Evolutionary conservation across 1,140 invertebrate genomes (phyloP), one percentile per base, ranked within the genome.

Genomic region (Brachionus rubens): DNA sequence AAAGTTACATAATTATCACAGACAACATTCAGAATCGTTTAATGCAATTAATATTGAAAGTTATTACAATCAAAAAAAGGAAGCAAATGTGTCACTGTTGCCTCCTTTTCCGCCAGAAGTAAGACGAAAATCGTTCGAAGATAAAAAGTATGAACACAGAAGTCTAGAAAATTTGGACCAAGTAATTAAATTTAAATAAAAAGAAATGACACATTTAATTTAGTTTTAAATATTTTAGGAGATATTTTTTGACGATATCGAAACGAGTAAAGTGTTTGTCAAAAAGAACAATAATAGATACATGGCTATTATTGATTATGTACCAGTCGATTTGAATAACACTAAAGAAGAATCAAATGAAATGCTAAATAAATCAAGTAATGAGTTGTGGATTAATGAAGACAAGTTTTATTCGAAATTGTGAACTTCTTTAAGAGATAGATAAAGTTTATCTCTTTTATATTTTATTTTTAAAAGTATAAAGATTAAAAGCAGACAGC

Each of bases 241-340:
- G 9, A 19, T 33, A 33, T 41, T 19, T 36, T 6, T 33, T 16
- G 36, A 33, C 1, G 14, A 59, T 0, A 59, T 19, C 9, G 54
- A 59, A 33, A 7, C 19, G 33, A 1, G 6, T 12, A 59, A n/a
- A 59, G 36, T 33, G 19, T 0, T 9, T 10, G 36, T 16, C n/a
- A 59, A 19, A 33, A 59, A n/a, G 36, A 59, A 59, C 1, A 59
- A 19, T 14, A 59, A 59, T 59, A 16, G 54, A 36, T 59, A 59
- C 30, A 40, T 30, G 19, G 26, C 54, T 0, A 36, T 59, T 19
- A 40, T 59, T 59, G 54, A 59, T 59, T 36, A 9, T 36, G 54
- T 59, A 9, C 33, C 28, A 16, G 4, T 36, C 4, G 9, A 36
- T 36, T 3, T 36, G 9, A 36, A 36, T 36, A 36, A 36, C 9